Conservation (phyloP, 2,113 vertebrate genomes). For the Hippocampus comes region DNA sequence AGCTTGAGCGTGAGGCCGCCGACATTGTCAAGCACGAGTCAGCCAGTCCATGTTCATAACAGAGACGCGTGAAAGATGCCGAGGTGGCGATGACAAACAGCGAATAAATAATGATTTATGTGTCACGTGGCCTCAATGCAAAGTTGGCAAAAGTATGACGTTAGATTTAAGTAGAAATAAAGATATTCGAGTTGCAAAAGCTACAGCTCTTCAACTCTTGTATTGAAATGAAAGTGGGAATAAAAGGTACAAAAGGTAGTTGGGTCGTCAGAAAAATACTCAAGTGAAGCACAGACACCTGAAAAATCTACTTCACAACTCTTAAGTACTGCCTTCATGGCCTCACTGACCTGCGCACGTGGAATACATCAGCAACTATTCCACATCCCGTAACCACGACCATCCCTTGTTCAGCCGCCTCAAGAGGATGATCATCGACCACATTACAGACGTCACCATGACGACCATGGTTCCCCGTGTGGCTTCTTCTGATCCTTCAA, state of each 20-base stretch:
- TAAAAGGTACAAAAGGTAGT: too few species aligned
- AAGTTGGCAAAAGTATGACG: neutral
- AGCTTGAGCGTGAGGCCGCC: conserved; percentile 36
- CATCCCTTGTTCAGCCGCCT: conserved; percentile 19
- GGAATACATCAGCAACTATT: conserved; percentile 11
- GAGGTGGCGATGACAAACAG: conserved; percentile 6
- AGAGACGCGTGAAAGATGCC: conserved; percentile 7
- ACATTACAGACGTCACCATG: conserved; percentile 45
- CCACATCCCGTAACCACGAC: conserved; percentile 11
- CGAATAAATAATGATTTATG: neutral
- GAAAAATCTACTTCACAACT: neutral
- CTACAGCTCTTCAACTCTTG: too few species aligned
- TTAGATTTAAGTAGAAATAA: too few species aligned
- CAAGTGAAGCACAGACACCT: neutral
- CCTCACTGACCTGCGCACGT: conserved; percentile 10
- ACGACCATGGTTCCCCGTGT: conserved; percentile 28
- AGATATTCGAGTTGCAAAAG: too few species aligned
- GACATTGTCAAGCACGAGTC: conserved; percentile 18
- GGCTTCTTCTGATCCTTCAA: conserved; percentile 40
- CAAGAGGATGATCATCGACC: conserved; percentile 32
- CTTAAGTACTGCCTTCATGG: neutral
- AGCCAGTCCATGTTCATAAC: conserved; percentile 44
- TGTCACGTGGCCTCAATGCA: neutral
- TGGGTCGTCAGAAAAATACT: too few species aligned
- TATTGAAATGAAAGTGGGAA: too few species aligned